Base-by-base conservation (phyloP, 2,888 invertebrate species). In the Cyclophora punctaria region DNA sequence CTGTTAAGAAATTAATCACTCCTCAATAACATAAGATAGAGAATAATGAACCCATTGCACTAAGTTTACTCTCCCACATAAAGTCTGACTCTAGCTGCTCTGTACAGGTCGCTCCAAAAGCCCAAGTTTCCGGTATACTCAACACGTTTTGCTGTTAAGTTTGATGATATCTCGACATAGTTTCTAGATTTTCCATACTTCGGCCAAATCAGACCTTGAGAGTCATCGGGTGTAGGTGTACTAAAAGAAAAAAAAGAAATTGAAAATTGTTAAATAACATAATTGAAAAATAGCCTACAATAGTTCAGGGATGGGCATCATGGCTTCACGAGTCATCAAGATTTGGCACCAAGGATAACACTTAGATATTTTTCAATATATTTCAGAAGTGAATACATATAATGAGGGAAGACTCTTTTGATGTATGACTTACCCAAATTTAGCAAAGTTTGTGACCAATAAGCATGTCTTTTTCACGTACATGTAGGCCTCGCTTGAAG, bases 371-470 rank as follows among this genome's bases (percentile, higher is more conserved):
- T n/a, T n/a, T n/a, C n/a, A n/a, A n/a, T n/a, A n/a, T n/a, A n/a
- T n/a, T n/a, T 20, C 20, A 20, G 2, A 20, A 20, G 20, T 20
- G 20, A 20, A 20, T 20, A 20, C 2, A 20, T 20, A 20, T 20
- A 1, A 20, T 20, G 20, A 20, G 20, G 20, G 20, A 20, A 20
- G 20, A 20, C 20, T 20, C 20, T 20, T 20, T 20, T 20, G 20
- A 41, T 4, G 1, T 35, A 61, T 43, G 33, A 34, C 69, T 69
- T 58, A 78, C 79, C 79, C 76, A 45, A 63, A 72, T 58, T 78
- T 78, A 6, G 75, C 76, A 45, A 76, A 78, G 55, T 78, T 78
- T 0, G 74, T 71, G 44, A 72, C 74, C 4, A 78, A 40, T 0
- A 59, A 53, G 50, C 73, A 73, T 0, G 65, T 64, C 48, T 70